Percentiles rank a stretch among this genome's conserved stretches.
Conservation (phyloP, 2,113 vertebrate species). For the Pygoscelis adeliae region DNA sequence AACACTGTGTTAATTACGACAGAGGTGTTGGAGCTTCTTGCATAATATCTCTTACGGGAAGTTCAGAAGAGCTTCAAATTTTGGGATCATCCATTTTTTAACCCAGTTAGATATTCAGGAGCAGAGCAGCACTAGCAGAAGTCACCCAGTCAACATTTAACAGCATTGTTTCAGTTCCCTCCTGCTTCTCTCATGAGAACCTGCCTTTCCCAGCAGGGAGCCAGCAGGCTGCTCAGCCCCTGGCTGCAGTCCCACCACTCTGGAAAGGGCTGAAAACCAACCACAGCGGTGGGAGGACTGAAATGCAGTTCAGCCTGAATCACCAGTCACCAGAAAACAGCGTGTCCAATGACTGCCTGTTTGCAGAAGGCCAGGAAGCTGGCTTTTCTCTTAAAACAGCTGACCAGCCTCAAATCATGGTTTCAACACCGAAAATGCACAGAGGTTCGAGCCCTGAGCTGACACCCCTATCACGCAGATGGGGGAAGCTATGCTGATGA, state of each 20-base stretch:
- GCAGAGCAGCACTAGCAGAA: neutral
- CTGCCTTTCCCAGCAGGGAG: neutral
- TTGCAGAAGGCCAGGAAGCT: neutral
- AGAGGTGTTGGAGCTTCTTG: neutral
- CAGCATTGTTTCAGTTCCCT: neutral
- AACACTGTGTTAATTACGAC: neutral
- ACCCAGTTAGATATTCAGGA: neutral
- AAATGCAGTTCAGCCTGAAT: neutral
- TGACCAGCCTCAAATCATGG: neutral
- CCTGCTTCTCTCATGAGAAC: accelerated
- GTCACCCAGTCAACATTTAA: neutral
- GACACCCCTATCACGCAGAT: accelerated
- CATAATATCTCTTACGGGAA: neutral
- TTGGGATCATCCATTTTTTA: neutral
- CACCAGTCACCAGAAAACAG: neutral
- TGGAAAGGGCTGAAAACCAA: neutral
- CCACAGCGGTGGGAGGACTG: neutral
- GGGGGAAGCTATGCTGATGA: neutral
- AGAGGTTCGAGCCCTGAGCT: neutral
- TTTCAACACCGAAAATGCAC: neutral
- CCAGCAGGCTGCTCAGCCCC: neutral
- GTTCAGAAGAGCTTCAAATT: neutral
- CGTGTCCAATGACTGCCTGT: accelerated
- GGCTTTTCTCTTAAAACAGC: neutral
- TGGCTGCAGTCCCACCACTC: neutral